phyloP scores from a whole-genome alignment of 2,113 vertebrate genomes.

The Xiphophorus hellerii region DNA sequence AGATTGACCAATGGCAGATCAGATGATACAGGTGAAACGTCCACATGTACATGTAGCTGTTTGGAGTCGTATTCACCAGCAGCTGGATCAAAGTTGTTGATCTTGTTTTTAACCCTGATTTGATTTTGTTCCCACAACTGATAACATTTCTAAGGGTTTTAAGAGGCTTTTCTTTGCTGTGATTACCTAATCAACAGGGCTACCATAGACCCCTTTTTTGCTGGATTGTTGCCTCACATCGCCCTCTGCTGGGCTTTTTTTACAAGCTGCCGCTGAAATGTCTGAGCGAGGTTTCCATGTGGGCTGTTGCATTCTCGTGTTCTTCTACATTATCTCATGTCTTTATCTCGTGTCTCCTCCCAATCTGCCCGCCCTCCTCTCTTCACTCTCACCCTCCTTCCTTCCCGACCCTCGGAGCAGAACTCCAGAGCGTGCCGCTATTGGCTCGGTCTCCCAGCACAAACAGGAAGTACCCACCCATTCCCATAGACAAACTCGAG shows the following conservation, averaged over 20 bases:
- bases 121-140: conserved; percentile 39
- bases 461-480: conserved; percentile 96
- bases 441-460: conserved; percentile 97
- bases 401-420: conserved; percentile 73
- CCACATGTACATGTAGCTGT: conserved; percentile 4
- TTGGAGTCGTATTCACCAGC: conserved; percentile 20
- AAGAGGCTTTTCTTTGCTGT: conserved; percentile 58
- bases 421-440: conserved; percentile 95
- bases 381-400: conserved; percentile 34
- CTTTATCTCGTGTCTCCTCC: conserved; percentile 52
- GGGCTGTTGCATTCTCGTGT: conserved; percentile 17
- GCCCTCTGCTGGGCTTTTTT: conserved; percentile 64
- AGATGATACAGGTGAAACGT: conserved; percentile 89
- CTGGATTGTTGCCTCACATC: conserved; percentile 26
- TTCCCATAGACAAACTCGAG: conserved; percentile 95
- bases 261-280: background rate
- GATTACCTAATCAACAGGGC: conserved; percentile 64
- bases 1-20: conserved; percentile 92
- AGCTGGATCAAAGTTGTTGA: conserved; percentile 35
- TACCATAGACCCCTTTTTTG: conserved; percentile 9
- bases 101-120: conserved; percentile 30
- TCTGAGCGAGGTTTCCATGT: conserved; percentile 21
- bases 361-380: conserved; percentile 30
- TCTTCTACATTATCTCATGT: conserved; percentile 31
- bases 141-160: conserved; percentile 50